Evolutionary conservation across 2,113 vertebrate genomes (phyloP).

Genomic region (Oncorhynchus mykiss): DNA sequence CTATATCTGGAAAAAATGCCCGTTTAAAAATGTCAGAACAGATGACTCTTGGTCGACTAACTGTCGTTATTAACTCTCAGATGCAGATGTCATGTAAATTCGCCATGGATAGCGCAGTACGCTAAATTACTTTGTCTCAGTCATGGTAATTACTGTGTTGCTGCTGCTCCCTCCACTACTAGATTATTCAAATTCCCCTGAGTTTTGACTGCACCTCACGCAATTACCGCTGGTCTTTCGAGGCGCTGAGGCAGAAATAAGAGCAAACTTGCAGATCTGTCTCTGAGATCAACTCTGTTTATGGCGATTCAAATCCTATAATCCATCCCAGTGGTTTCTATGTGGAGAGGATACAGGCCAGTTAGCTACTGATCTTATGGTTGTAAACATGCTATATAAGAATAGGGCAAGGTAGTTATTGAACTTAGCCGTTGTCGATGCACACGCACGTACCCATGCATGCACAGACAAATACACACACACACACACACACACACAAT

Average conservation of each 20-base stretch:
- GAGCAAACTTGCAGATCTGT: conserved; percentile 33
- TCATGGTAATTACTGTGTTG: conserved; percentile 28
- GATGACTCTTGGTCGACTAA: not conserved
- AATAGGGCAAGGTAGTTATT: not conserved
- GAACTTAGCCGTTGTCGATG: not conserved
- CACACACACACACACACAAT: too few species aligned
- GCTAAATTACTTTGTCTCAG: conserved; percentile 33
- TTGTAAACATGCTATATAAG: not conserved
- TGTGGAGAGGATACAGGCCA: not conserved
- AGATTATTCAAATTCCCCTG: conserved; percentile 17
- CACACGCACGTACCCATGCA: not conserved
- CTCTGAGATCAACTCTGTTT: conserved; percentile 10
- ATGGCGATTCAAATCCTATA: not conserved
- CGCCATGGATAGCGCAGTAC: conserved; percentile 4
- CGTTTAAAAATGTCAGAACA: too few species aligned
- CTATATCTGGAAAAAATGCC: too few species aligned
- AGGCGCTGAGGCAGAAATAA: conserved; percentile 13
- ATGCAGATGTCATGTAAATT: not conserved
- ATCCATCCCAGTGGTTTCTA: not conserved
- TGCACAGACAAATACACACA: too few species aligned
- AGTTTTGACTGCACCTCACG: not conserved
- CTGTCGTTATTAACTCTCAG: not conserved
- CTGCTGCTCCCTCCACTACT: too few species aligned
- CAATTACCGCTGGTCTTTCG: conserved; percentile 27
- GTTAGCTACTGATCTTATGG: not conserved